Base-by-base conservation (phyloP, 1,140 invertebrate species). In the Leptoteleia sp. region DNA sequence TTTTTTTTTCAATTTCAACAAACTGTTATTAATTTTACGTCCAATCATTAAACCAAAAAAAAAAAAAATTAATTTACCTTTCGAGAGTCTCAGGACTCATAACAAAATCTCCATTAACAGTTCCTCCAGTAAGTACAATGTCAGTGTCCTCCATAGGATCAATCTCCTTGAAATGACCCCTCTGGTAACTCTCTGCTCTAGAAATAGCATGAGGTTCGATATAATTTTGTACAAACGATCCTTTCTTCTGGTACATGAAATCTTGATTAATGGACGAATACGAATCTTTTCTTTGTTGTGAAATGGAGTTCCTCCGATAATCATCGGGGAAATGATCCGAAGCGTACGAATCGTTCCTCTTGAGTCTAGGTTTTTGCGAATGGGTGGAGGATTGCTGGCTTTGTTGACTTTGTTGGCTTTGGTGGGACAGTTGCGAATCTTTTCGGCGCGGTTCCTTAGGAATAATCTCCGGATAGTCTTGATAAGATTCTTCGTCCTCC, bases 151-250 rank as follows among this genome's bases (percentile, higher is more conserved):
- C 85, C 33, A 88, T 71, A 12, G 85, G 85, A 12, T 88, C 86
- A 22, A 88, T 88, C 35, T 89, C 84, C 12, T 90, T 86, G 48
- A 89, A 88, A 22, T 90, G 86, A 4, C 88, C 87, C 5, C 87
- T 79, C 37, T 88, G 83, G 52, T 86, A 88, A 50, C 85, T 88
- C 54, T 87, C 85, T 13, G 81, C 84, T 62, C 84, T 83, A n/a
- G 87, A 89, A 17, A 89, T 86, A 0, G 88, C 82, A 19, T 89
- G 85, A 0, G 83, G 83, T 3, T 81, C 64, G 9, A 43, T 83
- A 64, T 89, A 89, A 76, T 90, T 89, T 42, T 89, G 88, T 9
- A 88, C 82, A 17, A 88, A 89, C 5, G 81, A 81, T 17, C 79
- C 84, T 59, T 89, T 87, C 17, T 83, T 84, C 16, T 86, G 82